Evolutionary conservation across 2,797 vertebrate genomes (phyloP).

Genomic region (Pogonophryne albipinna): DNA sequence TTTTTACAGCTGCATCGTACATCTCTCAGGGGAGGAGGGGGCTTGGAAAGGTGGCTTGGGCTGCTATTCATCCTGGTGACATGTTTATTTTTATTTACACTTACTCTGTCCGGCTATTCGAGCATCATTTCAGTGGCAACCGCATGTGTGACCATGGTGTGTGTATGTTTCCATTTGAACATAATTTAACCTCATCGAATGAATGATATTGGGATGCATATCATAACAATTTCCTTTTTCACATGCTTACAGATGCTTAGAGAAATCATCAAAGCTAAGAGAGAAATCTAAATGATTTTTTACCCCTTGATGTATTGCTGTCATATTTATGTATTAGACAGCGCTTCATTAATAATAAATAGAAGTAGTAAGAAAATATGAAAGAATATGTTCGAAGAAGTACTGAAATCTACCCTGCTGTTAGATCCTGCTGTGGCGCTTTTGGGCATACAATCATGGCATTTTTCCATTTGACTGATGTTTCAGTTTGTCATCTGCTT

Average conservation of each 20-base stretch:
- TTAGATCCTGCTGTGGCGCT: constrained; percentile 36
- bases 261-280: constrained; percentile 8
- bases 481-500: constrained; percentile 43
- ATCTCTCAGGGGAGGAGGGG: constrained; percentile 69
- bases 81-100: constrained; percentile 83
- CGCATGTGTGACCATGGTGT: constrained; percentile 18
- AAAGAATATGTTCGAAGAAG: constrained; percentile 12
- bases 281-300: constrained; percentile 7
- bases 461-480: constrained; percentile 27
- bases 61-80: constrained; percentile 79
- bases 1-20: constrained; percentile 71
- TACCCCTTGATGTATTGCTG: neutral
- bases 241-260: neutral
- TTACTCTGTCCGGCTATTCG: constrained; percentile 64
- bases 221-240: neutral
- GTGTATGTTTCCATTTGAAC: neutral
- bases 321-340: constrained; percentile 19
- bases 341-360: constrained; percentile 23
- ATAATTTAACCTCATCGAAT: constrained; percentile 31
- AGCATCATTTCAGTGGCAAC: constrained; percentile 56
- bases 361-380: constrained; percentile 11
- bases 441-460: constrained; percentile 12
- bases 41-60: constrained; percentile 64
- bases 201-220: neutral
- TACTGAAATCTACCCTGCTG: constrained; percentile 9